Evolutionary conservation across 2,113 vertebrate species (phyloP), one percentile per base, ranked within the genome.

Genomic region (Saccopteryx bilineata): DNA sequence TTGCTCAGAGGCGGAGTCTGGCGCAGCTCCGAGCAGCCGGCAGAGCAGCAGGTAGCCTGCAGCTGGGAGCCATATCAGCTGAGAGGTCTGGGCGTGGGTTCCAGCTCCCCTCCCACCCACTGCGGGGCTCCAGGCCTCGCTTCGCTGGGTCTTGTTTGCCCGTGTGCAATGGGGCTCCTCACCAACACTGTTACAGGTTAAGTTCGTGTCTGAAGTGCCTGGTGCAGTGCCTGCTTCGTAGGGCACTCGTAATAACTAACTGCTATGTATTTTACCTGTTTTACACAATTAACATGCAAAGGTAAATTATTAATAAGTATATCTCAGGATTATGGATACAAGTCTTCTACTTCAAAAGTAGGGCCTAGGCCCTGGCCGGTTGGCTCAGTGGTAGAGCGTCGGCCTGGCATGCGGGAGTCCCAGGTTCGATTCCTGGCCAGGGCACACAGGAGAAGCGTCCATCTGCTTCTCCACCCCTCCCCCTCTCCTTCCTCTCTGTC

Each of bases 21-120:
- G 39, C 39, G 39, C 39, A 39, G 39, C 39, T 39, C 39, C 39
- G 39, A 39, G 39, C 39, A 39, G 39, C 39, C 39, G 39, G 39
- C 39, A 9, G 26, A 65, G 31, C 26, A 48, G n/a, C 19, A 7
- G 26, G 23, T 26, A 33, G 95, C 26, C 52, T 5, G 33, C 46
- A 52, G 0, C 28, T 1, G 5, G 7, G 72, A 58, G 60, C 39
- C 50, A 2, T 0, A 28, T 39, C 28, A 24, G 7, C 11, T 3
- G 19, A 6, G 9, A 48, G 26, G 13, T 63, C 31, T 17, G 83
- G 63, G 28, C 26, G 17, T 46, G 33, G 9, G 12, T 14, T 17
- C 28, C 39, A 10, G 14, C 12, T 19, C 58, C 1, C 0, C 56
- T 0, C 21, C 48, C 50, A 10, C 1, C 12, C 2, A 18, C 60